A percentile compares a stretch with the other conserved stretches of the same genome.
Conservation (phyloP, 2,888 invertebrate genomes). For the Drosophila fungiperda region DNA sequence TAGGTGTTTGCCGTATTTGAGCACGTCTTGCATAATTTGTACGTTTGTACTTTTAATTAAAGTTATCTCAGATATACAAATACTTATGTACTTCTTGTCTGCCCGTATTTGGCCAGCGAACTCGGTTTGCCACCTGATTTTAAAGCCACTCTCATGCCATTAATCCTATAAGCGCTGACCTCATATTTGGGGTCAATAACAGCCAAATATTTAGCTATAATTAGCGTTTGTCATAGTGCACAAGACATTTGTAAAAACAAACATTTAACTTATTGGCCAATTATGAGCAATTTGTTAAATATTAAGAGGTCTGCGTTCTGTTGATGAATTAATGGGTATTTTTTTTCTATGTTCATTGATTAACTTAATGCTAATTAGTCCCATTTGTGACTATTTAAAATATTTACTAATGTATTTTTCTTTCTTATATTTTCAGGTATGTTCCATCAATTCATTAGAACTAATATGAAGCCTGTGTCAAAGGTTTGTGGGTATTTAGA, state of each 20-base stretch:
- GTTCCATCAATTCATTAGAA: constrained; percentile 24
- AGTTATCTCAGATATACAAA: constrained; percentile 65
- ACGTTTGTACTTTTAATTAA: constrained; percentile 76
- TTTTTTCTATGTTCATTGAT: constrained; percentile 5
- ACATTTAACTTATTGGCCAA: constrained; percentile 51
- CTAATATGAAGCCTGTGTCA: neutral
- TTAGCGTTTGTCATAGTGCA: constrained; percentile 32
- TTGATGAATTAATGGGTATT: constrained; percentile 16
- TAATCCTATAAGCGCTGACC: constrained; percentile 11
- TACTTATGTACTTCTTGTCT: constrained; percentile 42
- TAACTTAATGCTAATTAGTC: constrained; percentile 12
- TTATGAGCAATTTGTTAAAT: constrained; percentile 54
- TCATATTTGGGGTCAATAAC: constrained; percentile 36
- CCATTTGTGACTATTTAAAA: constrained; percentile 17
- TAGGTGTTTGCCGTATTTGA: constrained; percentile 81
- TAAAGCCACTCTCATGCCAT: neutral
- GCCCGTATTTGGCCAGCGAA: constrained; percentile 54
- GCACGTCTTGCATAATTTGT: constrained; percentile 79
- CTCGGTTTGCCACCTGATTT: constrained; percentile 41
- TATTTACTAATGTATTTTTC: constrained; percentile 57
- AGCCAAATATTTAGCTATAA: constrained; percentile 21
- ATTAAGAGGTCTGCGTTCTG: neutral
- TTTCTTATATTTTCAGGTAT: constrained; percentile 50
- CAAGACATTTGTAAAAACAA: constrained; percentile 46
- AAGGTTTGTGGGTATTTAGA: neutral